Evolutionary conservation across 2,888 invertebrate genomes (phyloP), one percentile per base, ranked within the genome.

Genomic region (Sicus ferrugineus): DNA sequence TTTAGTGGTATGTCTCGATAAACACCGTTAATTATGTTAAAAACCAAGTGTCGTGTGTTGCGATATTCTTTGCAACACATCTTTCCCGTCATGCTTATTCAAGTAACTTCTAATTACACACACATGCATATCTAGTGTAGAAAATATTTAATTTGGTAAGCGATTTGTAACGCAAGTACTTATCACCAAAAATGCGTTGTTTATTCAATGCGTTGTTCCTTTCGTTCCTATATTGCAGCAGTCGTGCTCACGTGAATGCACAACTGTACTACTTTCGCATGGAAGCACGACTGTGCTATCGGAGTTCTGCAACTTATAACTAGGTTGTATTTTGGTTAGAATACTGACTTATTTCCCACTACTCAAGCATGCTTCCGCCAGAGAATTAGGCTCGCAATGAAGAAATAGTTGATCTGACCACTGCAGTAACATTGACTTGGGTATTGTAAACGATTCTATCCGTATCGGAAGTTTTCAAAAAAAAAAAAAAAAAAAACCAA

Each of bases 71-170:
- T 50, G 42, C 46, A 46, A 62, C 64, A 65, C 30, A 50, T 31
- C 31, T 21, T 19, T 50, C 50, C 30, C 0, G 14, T 65, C 52
- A 52, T 30, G 28, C 2, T 34, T 21, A 21, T 14, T 30, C 6
- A 28, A 63, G 4, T n/a, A 19, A 19, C 31, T 38, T 38, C 5
- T 9, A 19, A 7, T 59, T 23, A 28, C 52, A 54, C 65, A 65
- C 65, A 65, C 64, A 54, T 65, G 52, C 14, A 65, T 38, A 65
- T 65, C 38, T 52, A 65, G 65, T 26, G 54, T 28, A 28, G 54
- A 28, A 23, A 5, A 11, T 4, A 7, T 16, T 23, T 54, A 28
- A 28, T 42, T 42, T 16, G 1, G 4, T 42, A 42, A n/a, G n/a
- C n/a, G n/a, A 34, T 34, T 34, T n/a, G 16, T 42, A n/a, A 42